Percentiles rank a stretch among this genome's conserved stretches.
Evolutionary conservation across 2,797 vertebrate species (phyloP).

Genomic region (Manis javanica): DNA sequence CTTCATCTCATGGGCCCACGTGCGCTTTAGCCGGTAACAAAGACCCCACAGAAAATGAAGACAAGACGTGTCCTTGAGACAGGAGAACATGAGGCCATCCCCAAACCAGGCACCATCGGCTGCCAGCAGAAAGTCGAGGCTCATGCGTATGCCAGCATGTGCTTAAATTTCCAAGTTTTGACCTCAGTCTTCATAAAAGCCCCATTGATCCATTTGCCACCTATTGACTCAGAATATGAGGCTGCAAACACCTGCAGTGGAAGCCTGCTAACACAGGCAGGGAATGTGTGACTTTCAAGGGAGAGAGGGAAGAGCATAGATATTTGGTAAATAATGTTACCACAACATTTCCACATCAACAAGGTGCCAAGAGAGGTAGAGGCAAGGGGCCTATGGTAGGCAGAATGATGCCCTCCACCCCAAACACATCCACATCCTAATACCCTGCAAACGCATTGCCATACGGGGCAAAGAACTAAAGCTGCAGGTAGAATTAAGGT

Average conservation of each 20-base stretch:
- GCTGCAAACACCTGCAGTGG: background rate
- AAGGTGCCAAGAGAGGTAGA: background rate
- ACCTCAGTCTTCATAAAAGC: background rate
- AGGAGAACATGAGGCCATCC: background rate
- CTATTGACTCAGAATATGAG: background rate
- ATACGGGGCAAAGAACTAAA: background rate
- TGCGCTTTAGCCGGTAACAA: constrained; percentile 70
- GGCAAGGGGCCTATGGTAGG: background rate
- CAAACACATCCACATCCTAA: background rate
- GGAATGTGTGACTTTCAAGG: background rate
- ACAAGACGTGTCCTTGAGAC: constrained; percentile 37
- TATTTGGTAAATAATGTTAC: background rate
- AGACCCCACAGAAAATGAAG: constrained; percentile 72
- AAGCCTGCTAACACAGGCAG: background rate
- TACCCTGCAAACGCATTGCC: background rate
- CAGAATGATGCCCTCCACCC: background rate
- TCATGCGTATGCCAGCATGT: background rate
- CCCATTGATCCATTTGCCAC: background rate
- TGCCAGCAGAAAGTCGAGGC: background rate
- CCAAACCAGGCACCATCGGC: background rate
- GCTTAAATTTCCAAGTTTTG: constrained; percentile 1
- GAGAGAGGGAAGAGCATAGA: background rate
- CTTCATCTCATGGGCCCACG: constrained; percentile 71
- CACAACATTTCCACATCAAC: background rate
- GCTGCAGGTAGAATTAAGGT: background rate